Percentiles rank a stretch among this genome's conserved stretches.
Conservation (phyloP, 2,797 vertebrate genomes). For the Falco berigora region DNA sequence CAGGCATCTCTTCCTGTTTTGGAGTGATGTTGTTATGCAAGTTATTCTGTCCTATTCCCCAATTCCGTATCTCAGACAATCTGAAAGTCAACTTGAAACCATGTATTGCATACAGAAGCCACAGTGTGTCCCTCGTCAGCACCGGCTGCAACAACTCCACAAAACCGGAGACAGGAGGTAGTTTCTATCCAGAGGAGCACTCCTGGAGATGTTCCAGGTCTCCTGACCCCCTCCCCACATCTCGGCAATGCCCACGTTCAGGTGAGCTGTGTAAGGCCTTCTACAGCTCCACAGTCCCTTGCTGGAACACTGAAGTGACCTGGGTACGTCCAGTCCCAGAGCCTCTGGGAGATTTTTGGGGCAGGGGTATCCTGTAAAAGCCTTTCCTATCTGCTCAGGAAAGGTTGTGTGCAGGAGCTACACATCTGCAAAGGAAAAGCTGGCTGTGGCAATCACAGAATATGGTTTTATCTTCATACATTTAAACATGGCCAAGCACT, state of each 20-base stretch:
- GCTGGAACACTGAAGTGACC: not conserved
- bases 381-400: not conserved
- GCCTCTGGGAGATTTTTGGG: not conserved
- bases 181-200: not conserved
- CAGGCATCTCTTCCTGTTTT: not conserved
- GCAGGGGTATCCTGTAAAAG: not conserved
- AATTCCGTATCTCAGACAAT: not conserved
- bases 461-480: not conserved
- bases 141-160: not conserved
- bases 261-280: not conserved
- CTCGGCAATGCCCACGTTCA: accelerated
- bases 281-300: not conserved
- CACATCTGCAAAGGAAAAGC: not conserved
- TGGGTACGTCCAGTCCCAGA: not conserved
- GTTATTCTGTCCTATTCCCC: not conserved
- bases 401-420: not conserved
- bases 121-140: accelerated
- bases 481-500: not conserved
- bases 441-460: not conserved
- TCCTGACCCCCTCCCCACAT: not conserved
- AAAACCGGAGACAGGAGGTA: not conserved
- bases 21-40: not conserved
- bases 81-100: not conserved
- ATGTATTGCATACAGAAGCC: not conserved
- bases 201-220: not conserved